Evolutionary conservation across 64 coral and sea anemone genomes (phyloP).

Genomic region (Dendrophyllia cribrosa): DNA sequence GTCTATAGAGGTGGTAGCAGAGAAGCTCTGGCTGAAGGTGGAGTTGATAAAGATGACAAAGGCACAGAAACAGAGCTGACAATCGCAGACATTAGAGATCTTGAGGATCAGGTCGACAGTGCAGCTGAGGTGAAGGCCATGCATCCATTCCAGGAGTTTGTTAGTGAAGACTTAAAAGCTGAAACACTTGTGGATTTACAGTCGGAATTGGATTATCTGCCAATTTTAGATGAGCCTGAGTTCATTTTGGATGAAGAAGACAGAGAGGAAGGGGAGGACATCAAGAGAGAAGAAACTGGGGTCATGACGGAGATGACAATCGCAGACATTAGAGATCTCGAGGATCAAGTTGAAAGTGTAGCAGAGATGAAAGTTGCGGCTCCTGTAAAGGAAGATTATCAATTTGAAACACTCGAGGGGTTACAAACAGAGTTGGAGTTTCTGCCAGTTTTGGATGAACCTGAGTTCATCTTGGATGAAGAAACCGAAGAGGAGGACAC

Average conservation of each 20-base stretch:
- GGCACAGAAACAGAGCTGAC: conserved; percentile 10
- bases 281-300: neutral
- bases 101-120: conserved; percentile 17
- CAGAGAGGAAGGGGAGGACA: neutral
- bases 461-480: conserved; percentile 12
- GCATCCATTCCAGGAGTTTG: neutral
- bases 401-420: conserved; percentile 2
- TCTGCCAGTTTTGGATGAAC: conserved; percentile 40
- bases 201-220: conserved; percentile 20
- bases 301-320: conserved; percentile 38
- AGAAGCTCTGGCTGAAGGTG: neutral
- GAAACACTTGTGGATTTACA: conserved; percentile 22
- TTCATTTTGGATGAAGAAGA: conserved; percentile 33
- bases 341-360: conserved; percentile 8
- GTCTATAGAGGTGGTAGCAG: neutral
- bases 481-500: neutral
- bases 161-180: neutral
- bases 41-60: conserved; percentile 2
- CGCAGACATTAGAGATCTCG: conserved; percentile 31
- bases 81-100: conserved; percentile 35
- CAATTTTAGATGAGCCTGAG: conserved; percentile 30
- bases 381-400: neutral
- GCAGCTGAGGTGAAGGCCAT: neutral
- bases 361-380: neutral
- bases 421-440: conserved; percentile 25